Evolutionary conservation across 2,113 vertebrate genomes (phyloP).

Genomic region (Irena cyanogastra): DNA sequence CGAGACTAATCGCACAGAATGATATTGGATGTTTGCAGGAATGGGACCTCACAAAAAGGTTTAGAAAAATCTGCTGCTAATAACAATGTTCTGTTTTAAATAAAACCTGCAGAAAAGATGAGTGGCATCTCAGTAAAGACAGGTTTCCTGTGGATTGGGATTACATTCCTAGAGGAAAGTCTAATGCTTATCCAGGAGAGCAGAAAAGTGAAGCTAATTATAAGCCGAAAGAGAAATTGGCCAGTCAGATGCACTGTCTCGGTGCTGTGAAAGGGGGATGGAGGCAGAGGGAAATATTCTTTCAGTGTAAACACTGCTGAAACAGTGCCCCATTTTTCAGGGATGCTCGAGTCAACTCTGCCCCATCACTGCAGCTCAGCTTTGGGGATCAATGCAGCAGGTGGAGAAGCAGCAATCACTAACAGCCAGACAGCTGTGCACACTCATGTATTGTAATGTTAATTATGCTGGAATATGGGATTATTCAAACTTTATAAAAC

Average conservation of each 20-base stretch:
- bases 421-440: not conserved
- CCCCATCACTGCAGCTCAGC: not conserved
- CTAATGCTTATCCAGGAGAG: conserved; percentile 2
- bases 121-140: not conserved
- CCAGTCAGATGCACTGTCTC: not conserved
- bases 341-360: not conserved
- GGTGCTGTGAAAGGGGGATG: not conserved
- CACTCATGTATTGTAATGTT: not conserved
- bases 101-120: not conserved
- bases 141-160: not conserved
- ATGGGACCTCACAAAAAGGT: conserved; percentile 13
- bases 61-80: conserved; percentile 29
- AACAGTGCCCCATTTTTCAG: not conserved
- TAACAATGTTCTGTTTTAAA: not conserved
- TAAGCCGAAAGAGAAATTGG: conserved; percentile 1
- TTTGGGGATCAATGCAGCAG: not conserved
- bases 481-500: not conserved
- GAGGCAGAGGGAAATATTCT: not conserved
- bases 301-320: not conserved
- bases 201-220: conserved; percentile 7
- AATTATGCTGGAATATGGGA: not conserved
- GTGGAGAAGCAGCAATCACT: not conserved
- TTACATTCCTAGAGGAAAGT: not conserved
- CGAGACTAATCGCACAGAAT: conserved; percentile 20
- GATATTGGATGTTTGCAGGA: conserved; percentile 1